A percentile compares a stretch with the other conserved stretches of the same genome.
These are phyloP conservation scores for Lytechinus pictus DNA, from an alignment of 35 echinoderm and acorn worm genomes.

Conservation along the genomic window DNA sequence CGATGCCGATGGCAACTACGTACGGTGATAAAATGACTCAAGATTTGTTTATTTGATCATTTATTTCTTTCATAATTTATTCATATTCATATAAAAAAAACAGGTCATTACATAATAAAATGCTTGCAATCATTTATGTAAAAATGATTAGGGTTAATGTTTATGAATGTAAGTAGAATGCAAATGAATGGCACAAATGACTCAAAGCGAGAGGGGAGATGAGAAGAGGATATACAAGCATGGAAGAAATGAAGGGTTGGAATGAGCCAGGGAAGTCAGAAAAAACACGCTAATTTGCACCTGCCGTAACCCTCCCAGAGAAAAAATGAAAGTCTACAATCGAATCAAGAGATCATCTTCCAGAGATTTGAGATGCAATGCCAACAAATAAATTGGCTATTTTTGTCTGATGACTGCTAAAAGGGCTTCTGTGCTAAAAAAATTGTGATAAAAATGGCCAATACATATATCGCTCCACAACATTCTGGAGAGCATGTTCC, in stretches of 20 bases:
- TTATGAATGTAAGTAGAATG: not conserved
- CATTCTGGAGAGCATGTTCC: no score
- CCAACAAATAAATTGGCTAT: not conserved
- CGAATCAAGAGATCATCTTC: constrained; percentile 2
- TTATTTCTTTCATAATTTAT: no score
- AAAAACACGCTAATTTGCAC: not conserved
- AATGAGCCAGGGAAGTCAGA: not conserved
- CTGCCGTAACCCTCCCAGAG: not conserved
- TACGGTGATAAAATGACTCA: no score
- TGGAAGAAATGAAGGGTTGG: not conserved
- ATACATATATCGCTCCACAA: no score
- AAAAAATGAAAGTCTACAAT: not conserved
- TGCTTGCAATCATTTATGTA: no score
- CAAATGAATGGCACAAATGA: not conserved
- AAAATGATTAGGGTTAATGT: not conserved
- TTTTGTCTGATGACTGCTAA: not conserved
- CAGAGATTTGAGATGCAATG: not conserved
- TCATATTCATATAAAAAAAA: no score
- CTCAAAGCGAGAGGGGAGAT: not conserved
- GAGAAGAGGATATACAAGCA: not conserved
- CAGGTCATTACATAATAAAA: no score
- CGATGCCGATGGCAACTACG: no score
- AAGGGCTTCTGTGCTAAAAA: not conserved
- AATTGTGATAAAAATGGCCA: no score
- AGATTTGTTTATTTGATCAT: no score